Percentiles rank a stretch among this genome's conserved stretches.
Conservation (phyloP, 2,888 invertebrate genomes). For the Caradrina kadenii region DNA sequence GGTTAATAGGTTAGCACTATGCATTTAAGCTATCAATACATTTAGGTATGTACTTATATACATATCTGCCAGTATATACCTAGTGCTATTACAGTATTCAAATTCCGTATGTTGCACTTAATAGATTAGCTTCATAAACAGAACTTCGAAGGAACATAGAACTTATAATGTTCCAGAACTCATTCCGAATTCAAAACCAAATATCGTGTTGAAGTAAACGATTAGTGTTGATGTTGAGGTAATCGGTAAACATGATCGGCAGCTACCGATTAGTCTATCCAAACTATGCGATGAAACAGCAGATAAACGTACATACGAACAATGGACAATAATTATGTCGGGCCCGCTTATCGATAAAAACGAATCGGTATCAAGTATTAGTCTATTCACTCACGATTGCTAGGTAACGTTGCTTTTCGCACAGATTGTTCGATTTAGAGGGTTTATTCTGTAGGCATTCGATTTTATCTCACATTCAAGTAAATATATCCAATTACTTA, state of each 20-base stretch:
- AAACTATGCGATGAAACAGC: slow-evolving; percentile 12
- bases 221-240: slow-evolving; percentile 9
- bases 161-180: slow-evolving; percentile 16
- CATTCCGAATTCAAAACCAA: slow-evolving; percentile 31
- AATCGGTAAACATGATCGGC: slow-evolving; percentile 30
- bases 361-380: slow-evolving; percentile 51
- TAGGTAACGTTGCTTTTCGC: slow-evolving; percentile 56
- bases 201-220: slow-evolving; percentile 14
- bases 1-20: slow-evolving; percentile 8
- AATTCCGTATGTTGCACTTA: neutral
- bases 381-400: slow-evolving; percentile 58
- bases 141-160: neutral
- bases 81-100: neutral
- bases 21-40: slow-evolving; percentile 2
- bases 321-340: slow-evolving; percentile 53
- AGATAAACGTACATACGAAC: slow-evolving; percentile 14
- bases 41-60: neutral
- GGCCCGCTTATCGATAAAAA: slow-evolving; percentile 64
- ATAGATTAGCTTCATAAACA: slow-evolving; percentile 14
- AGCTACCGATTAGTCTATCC: slow-evolving; percentile 15
- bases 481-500: slow-evolving; percentile 86
- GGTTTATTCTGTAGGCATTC: slow-evolving; percentile 72
- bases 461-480: slow-evolving; percentile 79
- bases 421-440: slow-evolving; percentile 73
- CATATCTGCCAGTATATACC: too few species aligned